Evolutionary conservation across 2,888 invertebrate genomes (phyloP), one percentile per base, ranked within the genome.

Genomic region (Agriopis aurantiaria): DNA sequence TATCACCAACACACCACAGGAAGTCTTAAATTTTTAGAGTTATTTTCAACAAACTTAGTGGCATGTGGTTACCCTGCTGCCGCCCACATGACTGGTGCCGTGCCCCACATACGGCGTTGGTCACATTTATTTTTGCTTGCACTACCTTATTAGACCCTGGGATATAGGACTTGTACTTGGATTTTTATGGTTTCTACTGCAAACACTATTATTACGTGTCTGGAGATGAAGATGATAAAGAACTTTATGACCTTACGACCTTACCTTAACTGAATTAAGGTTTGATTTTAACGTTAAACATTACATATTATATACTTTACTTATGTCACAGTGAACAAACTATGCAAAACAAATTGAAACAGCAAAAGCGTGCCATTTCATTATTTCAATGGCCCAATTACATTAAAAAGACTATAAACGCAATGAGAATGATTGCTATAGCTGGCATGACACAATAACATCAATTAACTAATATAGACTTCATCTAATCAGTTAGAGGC

Each of bases 31-130:
- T n/a, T n/a, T n/a, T n/a, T n/a, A n/a, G n/a, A n/a, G n/a, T n/a
- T n/a, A n/a, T n/a, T n/a, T n/a, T n/a, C n/a, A n/a, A n/a, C n/a
- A n/a, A n/a, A n/a, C n/a, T n/a, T 12, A 17, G 33, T 11, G 33
- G 3, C 40, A 9, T 79, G 68, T 79, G 68, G 78, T 72, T 59
- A 7, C 63, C 60, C 62, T 68, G 76, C 11, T 45, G 71, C 67
- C 63, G 74, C 78, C 77, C 71, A 77, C 79, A 79, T 79, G 73
- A 77, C 72, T 23, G 68, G 79, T 72, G 74, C 68, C 71, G 75
- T 80, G 81, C 60, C 76, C 80, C 71, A 82, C 75, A 83, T 82
- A 82, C 66, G 64, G 10, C 58, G 40, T 55, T 64, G 51, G 67
- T 43, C 68, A 63, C 65, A 68, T 70, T 66, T 79, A 78, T 80